Evolutionary conservation across 1,140 invertebrate species (phyloP).

Genomic region (Oncopeltus fasciatus): DNA sequence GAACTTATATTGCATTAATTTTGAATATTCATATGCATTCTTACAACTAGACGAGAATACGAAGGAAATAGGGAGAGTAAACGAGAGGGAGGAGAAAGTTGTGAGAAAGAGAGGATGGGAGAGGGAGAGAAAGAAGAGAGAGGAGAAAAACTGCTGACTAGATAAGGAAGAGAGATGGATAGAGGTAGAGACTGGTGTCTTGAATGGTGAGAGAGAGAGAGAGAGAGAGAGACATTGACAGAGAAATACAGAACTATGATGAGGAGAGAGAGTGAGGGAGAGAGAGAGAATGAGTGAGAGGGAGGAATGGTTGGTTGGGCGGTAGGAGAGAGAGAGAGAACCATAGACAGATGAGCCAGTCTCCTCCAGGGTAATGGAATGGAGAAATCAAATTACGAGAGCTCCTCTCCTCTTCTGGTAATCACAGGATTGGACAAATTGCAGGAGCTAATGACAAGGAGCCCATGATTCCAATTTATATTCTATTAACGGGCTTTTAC

Average conservation of each 20-base stretch:
- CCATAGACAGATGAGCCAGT: neutral
- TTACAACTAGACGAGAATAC: too few relatives aligned
- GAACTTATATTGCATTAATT: too few relatives aligned
- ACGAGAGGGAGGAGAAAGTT: too few relatives aligned
- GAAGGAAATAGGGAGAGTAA: too few relatives aligned
- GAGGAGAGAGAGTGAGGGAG: neutral
- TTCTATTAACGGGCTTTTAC: conserved; percentile 6
- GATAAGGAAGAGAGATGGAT: neutral
- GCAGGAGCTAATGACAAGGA: conserved; percentile 3
- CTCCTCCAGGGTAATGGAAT: conserved; percentile 1
- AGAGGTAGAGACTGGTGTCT: neutral
- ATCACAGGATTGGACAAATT: conserved; percentile 8
- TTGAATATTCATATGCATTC: too few relatives aligned
- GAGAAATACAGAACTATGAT: neutral
- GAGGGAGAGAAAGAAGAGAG: too few relatives aligned
- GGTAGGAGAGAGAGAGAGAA: neutral
- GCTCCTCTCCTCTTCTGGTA: neutral
- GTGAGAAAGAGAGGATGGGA: too few relatives aligned
- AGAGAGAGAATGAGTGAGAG: neutral
- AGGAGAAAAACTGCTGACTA: too few relatives aligned
- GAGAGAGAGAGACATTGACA: neutral
- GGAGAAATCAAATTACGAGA: conserved; percentile 9
- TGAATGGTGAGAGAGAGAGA: neutral
- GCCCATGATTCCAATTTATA: conserved; percentile 9
- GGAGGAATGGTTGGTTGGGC: neutral